Evolutionary conservation across 1,140 invertebrate species (phyloP).

Genomic region (Drosophila setifemur): DNA sequence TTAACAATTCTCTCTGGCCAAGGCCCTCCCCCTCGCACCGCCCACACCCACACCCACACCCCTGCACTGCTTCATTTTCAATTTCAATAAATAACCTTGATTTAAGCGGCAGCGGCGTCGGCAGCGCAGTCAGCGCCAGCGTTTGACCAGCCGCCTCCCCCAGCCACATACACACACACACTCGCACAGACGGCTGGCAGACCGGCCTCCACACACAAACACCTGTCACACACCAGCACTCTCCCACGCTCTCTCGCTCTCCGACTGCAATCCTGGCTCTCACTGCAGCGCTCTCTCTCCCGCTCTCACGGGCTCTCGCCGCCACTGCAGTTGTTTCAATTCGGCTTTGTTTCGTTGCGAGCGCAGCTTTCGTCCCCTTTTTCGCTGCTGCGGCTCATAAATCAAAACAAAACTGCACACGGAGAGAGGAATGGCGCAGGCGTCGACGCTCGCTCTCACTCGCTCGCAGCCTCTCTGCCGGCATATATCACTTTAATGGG

Average conservation of each 20-base stretch:
- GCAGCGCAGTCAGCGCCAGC: slow-evolving; percentile 29
- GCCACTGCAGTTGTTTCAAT: slow-evolving; percentile 46
- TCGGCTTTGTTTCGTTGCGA: slow-evolving; percentile 51
- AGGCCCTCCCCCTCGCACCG: background rate
- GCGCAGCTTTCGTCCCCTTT: slow-evolving; percentile 46
- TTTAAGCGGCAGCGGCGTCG: slow-evolving; percentile 67
- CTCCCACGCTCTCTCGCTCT: slow-evolving; percentile 6
- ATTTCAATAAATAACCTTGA: slow-evolving; percentile 81
- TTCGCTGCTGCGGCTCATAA: slow-evolving; percentile 39
- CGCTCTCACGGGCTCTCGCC: no score
- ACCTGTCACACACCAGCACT: slow-evolving; percentile 53
- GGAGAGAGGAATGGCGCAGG: slow-evolving; percentile 38
- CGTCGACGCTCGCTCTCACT: slow-evolving; percentile 36
- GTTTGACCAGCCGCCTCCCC: slow-evolving; percentile 64
- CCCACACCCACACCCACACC: background rate
- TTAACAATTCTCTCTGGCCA: slow-evolving; percentile 22
- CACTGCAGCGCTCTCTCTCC: slow-evolving; percentile 10
- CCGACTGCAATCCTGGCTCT: slow-evolving; percentile 20
- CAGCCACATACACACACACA: slow-evolving; percentile 16
- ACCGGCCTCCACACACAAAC: slow-evolving; percentile 77
- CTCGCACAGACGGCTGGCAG: slow-evolving; percentile 30
- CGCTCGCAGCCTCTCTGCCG: slow-evolving; percentile 3
- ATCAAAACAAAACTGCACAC: slow-evolving; percentile 68
- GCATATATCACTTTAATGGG: slow-evolving; percentile 75
- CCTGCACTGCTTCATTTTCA: slow-evolving; percentile 67